Percentiles rank a stretch among this genome's conserved stretches.
Evolutionary conservation across 2,113 vertebrate species (phyloP).

Genomic region (Anguilla japonica): DNA sequence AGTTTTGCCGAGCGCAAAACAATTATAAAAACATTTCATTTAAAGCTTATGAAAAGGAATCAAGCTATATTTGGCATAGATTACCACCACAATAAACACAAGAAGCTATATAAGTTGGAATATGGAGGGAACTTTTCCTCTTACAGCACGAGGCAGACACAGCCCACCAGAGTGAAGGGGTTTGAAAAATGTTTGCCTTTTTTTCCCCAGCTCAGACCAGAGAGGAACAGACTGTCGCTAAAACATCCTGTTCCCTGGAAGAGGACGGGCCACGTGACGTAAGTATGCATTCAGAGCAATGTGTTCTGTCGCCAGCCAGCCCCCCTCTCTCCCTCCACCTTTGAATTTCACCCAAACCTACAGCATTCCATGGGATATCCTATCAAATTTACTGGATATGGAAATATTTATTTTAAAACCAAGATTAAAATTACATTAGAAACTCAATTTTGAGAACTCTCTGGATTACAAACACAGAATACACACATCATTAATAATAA

Average conservation of each 20-base stretch:
- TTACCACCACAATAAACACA: no score
- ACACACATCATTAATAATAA: neutral
- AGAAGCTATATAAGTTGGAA: no score
- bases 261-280: slow-evolving; percentile 9
- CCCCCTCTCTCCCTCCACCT: neutral
- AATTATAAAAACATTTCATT: no score
- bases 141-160: neutral
- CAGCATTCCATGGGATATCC: neutral
- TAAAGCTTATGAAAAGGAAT: no score
- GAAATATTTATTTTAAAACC: neutral
- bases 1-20: no score
- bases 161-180: neutral
- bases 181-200: neutral
- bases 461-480: neutral
- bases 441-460: neutral
- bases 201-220: neutral
- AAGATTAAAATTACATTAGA: neutral
- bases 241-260: slow-evolving; percentile 33
- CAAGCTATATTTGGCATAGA: no score
- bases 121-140: neutral
- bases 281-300: neutral
- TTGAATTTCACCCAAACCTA: neutral
- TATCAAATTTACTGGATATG: neutral
- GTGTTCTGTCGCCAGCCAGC: no score
- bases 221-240: slow-evolving; percentile 15